These are phyloP conservation scores for Etheostoma cragini DNA, from an alignment of 2,113 vertebrate genomes.

Conservation along the genomic window DNA sequence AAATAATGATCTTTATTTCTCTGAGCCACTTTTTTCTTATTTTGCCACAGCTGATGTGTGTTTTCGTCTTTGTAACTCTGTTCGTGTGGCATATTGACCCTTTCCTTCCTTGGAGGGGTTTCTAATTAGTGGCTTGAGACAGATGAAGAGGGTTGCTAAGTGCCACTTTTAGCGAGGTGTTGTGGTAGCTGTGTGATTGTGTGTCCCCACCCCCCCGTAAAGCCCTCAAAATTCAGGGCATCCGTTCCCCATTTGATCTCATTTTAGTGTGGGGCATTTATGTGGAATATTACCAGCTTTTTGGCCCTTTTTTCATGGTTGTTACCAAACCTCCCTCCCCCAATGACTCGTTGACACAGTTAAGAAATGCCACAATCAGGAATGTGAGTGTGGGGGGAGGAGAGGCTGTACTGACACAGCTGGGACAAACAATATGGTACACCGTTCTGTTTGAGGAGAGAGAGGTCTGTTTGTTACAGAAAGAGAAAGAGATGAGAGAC, in stretches of 20 bases:
- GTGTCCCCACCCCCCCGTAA: not conserved
- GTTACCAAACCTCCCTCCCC: not conserved
- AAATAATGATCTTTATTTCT: not conserved
- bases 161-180: slow-evolving; percentile 53
- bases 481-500: not conserved
- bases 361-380: slow-evolving; percentile 59
- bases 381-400: slow-evolving; percentile 41
- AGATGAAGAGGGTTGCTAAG: slow-evolving; percentile 52
- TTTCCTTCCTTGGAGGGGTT: slow-evolving; percentile 24
- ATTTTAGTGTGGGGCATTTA: slow-evolving; percentile 26
- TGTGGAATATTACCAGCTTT: slow-evolving; percentile 13
- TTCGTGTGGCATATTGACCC: slow-evolving; percentile 27
- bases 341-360: slow-evolving; percentile 47
- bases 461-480: not conserved
- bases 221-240: slow-evolving; percentile 47
- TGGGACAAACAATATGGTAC: slow-evolving; percentile 64
- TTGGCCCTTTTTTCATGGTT: not conserved
- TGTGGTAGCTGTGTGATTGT: slow-evolving; percentile 19
- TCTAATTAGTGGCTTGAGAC: slow-evolving; percentile 65
- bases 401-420: slow-evolving; percentile 58
- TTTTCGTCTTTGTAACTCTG: not conserved
- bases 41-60: not conserved
- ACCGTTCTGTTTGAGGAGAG: slow-evolving; percentile 4
- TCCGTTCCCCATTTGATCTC: slow-evolving; percentile 7
- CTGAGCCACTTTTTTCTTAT: not conserved